phyloP scores from a whole-genome alignment of 2,888 invertebrate genomes.

The Yponomeuta plumbellus region DNA sequence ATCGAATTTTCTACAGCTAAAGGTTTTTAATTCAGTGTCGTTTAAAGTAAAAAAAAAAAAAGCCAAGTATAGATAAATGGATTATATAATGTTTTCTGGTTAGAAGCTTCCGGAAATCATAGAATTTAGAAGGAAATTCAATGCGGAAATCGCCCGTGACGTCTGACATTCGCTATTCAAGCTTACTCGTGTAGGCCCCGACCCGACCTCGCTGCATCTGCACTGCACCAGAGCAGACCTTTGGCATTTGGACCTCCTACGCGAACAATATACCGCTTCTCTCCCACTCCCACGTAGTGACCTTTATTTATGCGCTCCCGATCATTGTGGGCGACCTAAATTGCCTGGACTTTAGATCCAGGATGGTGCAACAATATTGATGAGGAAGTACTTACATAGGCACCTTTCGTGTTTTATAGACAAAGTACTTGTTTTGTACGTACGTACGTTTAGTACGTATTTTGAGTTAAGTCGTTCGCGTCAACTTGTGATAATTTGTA shows the following conservation, averaged over 20 bases:
- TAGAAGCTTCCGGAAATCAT: background rate
- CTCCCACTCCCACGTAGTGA: background rate
- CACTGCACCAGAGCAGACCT: constrained; percentile 44
- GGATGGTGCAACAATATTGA: no score
- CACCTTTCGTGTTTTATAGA: no score
- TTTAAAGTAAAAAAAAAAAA: no score
- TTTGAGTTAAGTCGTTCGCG: no score
- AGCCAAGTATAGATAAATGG: no score
- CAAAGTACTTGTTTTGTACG: no score
- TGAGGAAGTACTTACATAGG: no score
- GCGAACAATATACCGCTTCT: background rate
- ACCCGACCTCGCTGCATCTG: constrained; percentile 37
- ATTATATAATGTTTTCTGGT: background rate
- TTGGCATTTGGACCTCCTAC: constrained; percentile 10
- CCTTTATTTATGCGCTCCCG: background rate
- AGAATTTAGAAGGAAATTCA: no score
- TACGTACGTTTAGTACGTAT: no score
- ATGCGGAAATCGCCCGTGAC: background rate
- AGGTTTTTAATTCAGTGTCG: no score
- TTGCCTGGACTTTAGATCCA: background rate
- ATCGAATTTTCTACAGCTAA: no score
- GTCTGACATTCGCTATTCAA: background rate
- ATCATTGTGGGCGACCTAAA: background rate
- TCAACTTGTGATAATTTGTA: no score
- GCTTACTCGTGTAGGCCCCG: background rate